A percentile compares a stretch with the other conserved stretches of the same genome.
Conservation (phyloP, 2,888 invertebrate genomes). For the Melolontha melolontha region DNA sequence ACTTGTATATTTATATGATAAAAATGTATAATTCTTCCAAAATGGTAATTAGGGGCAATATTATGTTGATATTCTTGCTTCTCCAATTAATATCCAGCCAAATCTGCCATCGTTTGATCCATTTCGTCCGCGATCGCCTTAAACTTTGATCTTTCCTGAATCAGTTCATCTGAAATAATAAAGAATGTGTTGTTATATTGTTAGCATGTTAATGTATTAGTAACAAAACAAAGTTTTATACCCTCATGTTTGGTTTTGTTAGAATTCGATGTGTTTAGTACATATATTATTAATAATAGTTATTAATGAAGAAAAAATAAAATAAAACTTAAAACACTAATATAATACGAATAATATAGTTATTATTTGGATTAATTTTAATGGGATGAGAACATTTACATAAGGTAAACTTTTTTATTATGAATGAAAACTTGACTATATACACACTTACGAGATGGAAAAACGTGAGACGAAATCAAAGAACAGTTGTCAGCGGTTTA, state of each 20-base stretch:
- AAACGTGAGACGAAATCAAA: too few relatives aligned
- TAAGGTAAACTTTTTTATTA: too few relatives aligned
- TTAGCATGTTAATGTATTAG: slow-evolving; percentile 46
- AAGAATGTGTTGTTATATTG: slow-evolving; percentile 29
- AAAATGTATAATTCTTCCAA: slow-evolving; percentile 35
- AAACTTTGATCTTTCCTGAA: slow-evolving; percentile 95
- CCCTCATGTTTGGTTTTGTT: background rate
- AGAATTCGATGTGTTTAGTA: background rate
- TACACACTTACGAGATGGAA: too few relatives aligned
- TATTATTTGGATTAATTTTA: too few relatives aligned
- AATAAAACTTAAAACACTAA: too few relatives aligned
- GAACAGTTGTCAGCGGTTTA: too few relatives aligned
- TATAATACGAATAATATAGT: too few relatives aligned
- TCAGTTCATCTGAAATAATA: slow-evolving; percentile 80
- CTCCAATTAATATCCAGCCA: slow-evolving; percentile 82
- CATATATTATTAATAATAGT: slow-evolving; percentile 7
- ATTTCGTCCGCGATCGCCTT: slow-evolving; percentile 98
- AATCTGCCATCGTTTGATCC: slow-evolving; percentile 96
- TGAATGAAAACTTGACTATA: too few relatives aligned
- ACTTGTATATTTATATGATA: background rate
- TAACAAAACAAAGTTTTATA: background rate
- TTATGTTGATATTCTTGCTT: slow-evolving; percentile 12
- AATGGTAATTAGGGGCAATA: slow-evolving; percentile 37
- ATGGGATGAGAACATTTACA: too few relatives aligned
- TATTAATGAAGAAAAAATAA: too few relatives aligned